These are phyloP conservation scores for Drosophila anomalata DNA, from an alignment of 2,888 invertebrate species.

Conservation along the genomic window DNA sequence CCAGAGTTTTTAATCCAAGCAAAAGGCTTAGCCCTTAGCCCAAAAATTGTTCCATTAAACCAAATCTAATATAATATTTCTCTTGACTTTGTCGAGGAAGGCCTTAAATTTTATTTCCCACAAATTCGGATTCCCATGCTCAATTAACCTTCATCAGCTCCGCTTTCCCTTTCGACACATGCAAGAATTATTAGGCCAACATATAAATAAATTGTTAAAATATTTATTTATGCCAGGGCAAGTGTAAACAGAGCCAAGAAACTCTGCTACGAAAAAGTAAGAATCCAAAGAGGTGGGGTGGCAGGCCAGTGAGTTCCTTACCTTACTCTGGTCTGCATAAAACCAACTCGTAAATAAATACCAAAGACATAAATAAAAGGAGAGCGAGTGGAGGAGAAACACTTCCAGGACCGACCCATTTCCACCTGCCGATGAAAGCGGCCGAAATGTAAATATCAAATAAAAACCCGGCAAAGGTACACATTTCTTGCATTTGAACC, in stretches of 20 bases:
- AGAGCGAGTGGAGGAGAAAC: conserved; percentile 8
- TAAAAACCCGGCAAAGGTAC: conserved; percentile 33
- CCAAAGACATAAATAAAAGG: conserved; percentile 44
- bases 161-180: conserved; percentile 19
- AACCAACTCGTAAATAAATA: conserved; percentile 48
- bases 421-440: conserved; percentile 34
- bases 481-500: conserved; percentile 35
- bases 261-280: conserved; percentile 5
- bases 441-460: conserved; percentile 50
- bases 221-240: conserved; percentile 53
- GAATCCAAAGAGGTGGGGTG: conserved; percentile 1
- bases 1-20: neutral
- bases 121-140: neutral
- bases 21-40: neutral
- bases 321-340: conserved; percentile 18
- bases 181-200: conserved; percentile 44
- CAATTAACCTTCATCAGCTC: conserved; percentile 32
- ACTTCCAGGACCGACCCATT: conserved; percentile 22
- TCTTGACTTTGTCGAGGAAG: neutral
- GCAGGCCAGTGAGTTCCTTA: conserved; percentile 18
- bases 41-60: neutral
- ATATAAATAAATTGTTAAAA: conserved; percentile 60
- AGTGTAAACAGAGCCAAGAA: conserved; percentile 31
- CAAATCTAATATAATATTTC: conserved; percentile 2
- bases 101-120: conserved; percentile 1